These are phyloP conservation scores for Halichondria panicea DNA, from an alignment of 37 sponge, comb jelly and placozoan genomes.

Conservation along the genomic window DNA sequence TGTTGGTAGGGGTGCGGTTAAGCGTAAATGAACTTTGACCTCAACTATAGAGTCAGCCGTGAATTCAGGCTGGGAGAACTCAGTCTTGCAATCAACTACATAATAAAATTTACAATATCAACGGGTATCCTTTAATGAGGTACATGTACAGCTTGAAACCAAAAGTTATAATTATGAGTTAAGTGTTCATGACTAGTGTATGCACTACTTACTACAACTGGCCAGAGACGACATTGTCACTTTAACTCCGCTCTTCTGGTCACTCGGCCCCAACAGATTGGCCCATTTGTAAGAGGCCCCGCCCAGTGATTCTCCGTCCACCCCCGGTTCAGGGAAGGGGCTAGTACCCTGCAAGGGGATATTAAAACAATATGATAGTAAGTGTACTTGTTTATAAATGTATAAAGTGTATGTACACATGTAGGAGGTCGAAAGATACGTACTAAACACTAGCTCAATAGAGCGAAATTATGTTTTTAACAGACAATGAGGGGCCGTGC, in stretches of 20 bases:
- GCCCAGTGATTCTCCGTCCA: conserved; percentile 5
- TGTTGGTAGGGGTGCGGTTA: conserved; percentile 40
- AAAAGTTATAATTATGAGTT: no score
- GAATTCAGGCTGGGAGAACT: conserved; percentile 14
- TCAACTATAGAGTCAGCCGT: conserved; percentile 21
- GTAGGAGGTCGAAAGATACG: no score
- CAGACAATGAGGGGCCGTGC: no score
- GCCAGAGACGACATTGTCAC: conserved; percentile 27
- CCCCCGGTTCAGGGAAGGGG: conserved; percentile 45
- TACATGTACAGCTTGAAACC: no score
- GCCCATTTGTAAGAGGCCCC: conserved; percentile 16
- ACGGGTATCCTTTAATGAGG: not conserved
- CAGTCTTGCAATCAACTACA: conserved; percentile 61
- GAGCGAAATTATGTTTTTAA: no score
- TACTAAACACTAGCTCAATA: no score
- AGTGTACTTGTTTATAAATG: not conserved
- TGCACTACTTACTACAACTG: conserved; percentile 18
- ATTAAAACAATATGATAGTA: not conserved
- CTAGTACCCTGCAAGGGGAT: conserved; percentile 12
- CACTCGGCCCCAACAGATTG: not conserved
- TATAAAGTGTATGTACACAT: no score
- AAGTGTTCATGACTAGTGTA: no score
- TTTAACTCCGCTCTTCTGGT: not conserved
- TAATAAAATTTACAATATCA: not conserved
- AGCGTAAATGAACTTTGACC: conserved; percentile 28